Conservation (phyloP, 2,113 vertebrate genomes). For the Microcebus jonahi region DNA sequence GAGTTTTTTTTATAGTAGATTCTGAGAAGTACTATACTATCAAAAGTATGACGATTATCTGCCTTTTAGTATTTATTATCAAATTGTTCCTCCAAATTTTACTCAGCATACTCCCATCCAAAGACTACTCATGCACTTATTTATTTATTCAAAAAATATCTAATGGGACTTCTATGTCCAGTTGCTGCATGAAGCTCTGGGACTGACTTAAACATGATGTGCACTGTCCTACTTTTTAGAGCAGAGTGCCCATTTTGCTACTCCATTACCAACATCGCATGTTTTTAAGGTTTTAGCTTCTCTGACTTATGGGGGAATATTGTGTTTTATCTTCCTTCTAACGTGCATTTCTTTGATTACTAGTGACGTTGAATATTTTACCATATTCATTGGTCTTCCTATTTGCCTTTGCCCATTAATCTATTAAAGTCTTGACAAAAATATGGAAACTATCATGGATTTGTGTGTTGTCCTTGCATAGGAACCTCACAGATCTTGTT, state of each 20-base stretch:
- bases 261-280: not conserved
- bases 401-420: not conserved
- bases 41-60: not conserved
- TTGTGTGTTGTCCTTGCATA: not conserved
- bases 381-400: not conserved
- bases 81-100: not conserved
- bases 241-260: not conserved
- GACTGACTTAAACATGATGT: not conserved
- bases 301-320: not conserved
- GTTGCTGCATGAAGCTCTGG: rapidly evolving
- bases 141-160: not conserved
- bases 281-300: not conserved
- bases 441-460: not conserved
- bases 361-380: not conserved
- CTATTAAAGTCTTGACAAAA: not conserved
- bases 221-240: not conserved
- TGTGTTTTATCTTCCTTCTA: slow-evolving; percentile 16
- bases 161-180: not conserved
- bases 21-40: not conserved
- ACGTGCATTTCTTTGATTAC: not conserved
- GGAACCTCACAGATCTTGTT: not conserved
- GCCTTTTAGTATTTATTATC: not conserved
- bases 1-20: not conserved
- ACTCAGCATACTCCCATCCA: not conserved
- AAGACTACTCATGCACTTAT: not conserved